Evolutionary conservation across 2,797 vertebrate genomes (phyloP).

Genomic region (Centropyge bicolor): DNA sequence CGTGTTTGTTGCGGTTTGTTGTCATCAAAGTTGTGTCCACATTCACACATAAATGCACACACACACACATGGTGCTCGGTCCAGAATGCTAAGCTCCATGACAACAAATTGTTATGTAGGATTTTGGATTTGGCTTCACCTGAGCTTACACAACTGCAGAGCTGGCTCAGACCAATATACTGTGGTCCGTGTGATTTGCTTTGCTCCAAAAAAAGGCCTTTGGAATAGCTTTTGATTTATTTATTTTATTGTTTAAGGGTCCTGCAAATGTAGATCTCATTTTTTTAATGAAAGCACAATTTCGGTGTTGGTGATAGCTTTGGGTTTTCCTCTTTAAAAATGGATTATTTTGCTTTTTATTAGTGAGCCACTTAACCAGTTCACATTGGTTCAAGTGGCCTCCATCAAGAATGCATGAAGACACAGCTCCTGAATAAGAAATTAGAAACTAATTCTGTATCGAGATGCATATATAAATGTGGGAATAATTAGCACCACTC

Average conservation of each 20-base stretch:
- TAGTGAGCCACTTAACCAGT: slow-evolving; percentile 33
- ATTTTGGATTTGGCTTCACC: slow-evolving; percentile 68
- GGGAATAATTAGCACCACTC: background rate
- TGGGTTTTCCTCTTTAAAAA: slow-evolving; percentile 23
- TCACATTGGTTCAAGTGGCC: slow-evolving; percentile 9
- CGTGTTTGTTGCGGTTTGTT: slow-evolving; percentile 1
- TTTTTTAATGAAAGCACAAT: slow-evolving; percentile 13
- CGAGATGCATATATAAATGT: background rate
- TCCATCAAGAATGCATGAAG: slow-evolving; percentile 10
- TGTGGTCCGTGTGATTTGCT: slow-evolving; percentile 48
- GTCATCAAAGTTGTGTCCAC: slow-evolving; percentile 20
- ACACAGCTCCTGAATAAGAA: slow-evolving; percentile 25
- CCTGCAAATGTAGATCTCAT: background rate
- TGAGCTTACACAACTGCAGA: slow-evolving; percentile 53
- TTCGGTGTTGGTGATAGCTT: background rate
- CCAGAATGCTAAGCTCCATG: slow-evolving; percentile 62
- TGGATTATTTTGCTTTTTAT: background rate
- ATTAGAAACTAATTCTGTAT: slow-evolving; percentile 8
- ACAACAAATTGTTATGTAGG: slow-evolving; percentile 65
- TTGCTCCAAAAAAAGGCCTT: slow-evolving; percentile 22
- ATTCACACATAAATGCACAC: background rate
- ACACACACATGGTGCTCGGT: slow-evolving; percentile 15
- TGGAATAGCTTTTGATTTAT: background rate
- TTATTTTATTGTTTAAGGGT: background rate
- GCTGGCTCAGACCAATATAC: slow-evolving; percentile 49